These are phyloP conservation scores for Sebastes flavidus DNA, from an alignment of 2,797 vertebrate genomes.

Conservation along the genomic window DNA sequence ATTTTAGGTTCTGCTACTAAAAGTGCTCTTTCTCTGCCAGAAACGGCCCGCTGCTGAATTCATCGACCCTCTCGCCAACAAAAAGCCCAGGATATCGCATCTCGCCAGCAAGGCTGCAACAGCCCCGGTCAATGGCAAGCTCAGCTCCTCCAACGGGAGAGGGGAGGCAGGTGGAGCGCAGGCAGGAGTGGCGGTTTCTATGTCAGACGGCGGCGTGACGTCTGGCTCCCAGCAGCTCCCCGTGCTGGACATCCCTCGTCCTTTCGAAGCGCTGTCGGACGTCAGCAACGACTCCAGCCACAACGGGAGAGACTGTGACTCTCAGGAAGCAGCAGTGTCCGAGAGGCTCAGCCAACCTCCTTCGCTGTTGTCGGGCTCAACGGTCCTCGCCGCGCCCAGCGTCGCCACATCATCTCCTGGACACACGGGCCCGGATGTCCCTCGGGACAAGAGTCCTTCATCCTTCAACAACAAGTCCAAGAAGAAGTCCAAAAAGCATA, in stretches of 20 bases:
- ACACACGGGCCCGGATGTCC: slow-evolving; percentile 34
- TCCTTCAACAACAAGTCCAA: slow-evolving; percentile 84
- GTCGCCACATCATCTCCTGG: slow-evolving; percentile 51
- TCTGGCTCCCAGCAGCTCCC: slow-evolving; percentile 83
- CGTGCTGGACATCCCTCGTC: slow-evolving; percentile 84
- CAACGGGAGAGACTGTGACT: slow-evolving; percentile 89
- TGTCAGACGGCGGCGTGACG: slow-evolving; percentile 54
- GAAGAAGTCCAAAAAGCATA: slow-evolving; percentile 97
- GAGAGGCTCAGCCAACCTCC: slow-evolving; percentile 83
- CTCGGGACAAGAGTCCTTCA: slow-evolving; percentile 60
- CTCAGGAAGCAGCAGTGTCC: slow-evolving; percentile 75
- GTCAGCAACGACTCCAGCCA: slow-evolving; percentile 92
- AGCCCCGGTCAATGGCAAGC: slow-evolving; percentile 88
- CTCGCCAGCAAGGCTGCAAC: slow-evolving; percentile 85
- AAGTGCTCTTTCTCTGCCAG: slow-evolving; percentile 68
- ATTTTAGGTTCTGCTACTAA: slow-evolving; percentile 8
- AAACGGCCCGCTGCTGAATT: slow-evolving; percentile 92
- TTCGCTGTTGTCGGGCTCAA: slow-evolving; percentile 27
- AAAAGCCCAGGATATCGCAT: slow-evolving; percentile 95
- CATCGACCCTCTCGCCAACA: slow-evolving; percentile 91
- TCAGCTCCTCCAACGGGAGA: slow-evolving; percentile 84
- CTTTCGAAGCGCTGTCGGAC: slow-evolving; percentile 90
- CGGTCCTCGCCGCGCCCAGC: slow-evolving; percentile 11
- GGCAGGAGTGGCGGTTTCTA: slow-evolving; percentile 36
- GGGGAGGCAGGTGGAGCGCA: slow-evolving; percentile 75